Evolutionary conservation across 1,140 invertebrate species (phyloP).

Genomic region (Ips typographus): DNA sequence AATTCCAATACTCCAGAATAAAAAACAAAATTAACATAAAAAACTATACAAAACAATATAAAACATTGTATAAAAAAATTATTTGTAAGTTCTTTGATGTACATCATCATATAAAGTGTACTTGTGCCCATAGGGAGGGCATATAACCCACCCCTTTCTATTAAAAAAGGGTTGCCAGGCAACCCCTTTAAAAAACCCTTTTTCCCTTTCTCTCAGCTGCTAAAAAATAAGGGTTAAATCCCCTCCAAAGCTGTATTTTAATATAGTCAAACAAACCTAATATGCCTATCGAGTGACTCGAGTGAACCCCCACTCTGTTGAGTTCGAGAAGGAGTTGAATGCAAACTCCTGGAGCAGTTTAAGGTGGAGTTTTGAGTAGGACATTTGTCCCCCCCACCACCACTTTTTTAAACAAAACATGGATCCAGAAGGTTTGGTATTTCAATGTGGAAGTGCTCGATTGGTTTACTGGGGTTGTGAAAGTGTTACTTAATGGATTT

Average conservation of each 20-base stretch:
- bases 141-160: conserved; percentile 5
- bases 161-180: conserved; percentile 11
- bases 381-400: conserved; percentile 1
- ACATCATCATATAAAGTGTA: neutral
- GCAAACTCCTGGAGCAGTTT: conserved; percentile 14
- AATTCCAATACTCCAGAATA: too few species aligned
- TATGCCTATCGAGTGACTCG: too few species aligned
- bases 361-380: conserved; percentile 1
- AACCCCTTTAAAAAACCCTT: conserved; percentile 24
- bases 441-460: conserved; percentile 14
- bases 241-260: conserved; percentile 11
- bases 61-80: neutral
- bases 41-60: neutral
- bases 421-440: conserved; percentile 1
- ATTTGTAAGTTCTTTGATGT: neutral
- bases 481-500: too few species aligned
- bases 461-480: too few species aligned
- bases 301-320: conserved; percentile 6
- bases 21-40: too few species aligned
- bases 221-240: conserved; percentile 25
- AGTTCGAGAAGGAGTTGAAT: conserved; percentile 3
- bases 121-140: neutral
- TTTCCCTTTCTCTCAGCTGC: neutral
- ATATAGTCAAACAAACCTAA: conserved; percentile 9
- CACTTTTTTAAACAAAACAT: conserved; percentile 10